Evolutionary conservation across 1,140 invertebrate species (phyloP), one percentile per base, ranked within the genome.

Genomic region (Papilio helenus): DNA sequence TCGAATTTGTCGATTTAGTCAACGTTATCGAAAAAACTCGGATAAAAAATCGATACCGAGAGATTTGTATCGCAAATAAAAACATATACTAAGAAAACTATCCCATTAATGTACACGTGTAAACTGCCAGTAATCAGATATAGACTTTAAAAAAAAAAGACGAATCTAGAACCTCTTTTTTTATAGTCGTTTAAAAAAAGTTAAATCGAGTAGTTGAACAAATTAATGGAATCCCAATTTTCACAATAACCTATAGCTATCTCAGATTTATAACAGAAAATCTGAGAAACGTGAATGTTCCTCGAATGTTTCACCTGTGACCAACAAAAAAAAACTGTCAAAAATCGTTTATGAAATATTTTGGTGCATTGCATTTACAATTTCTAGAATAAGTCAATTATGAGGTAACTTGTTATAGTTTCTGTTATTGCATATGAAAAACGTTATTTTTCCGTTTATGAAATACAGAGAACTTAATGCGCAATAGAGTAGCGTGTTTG

Each of bases 401-500:
- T 55, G 51, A 55, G n/a, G 58, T 61, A 61, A 61, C 10, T 16
- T 29, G 14, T 68, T 16, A 29, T 29, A 68, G 61, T 29, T 68
- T 65, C 23, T 29, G 14, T 65, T 61, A 61, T 61, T 23, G 26
- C 26, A 29, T 68, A 29, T 68, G 4, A 29, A 34, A 14, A 26
- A 16, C 3, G 12, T 8, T 34, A 14, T 16, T 29, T 61, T 61
- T 61, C 58, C 58, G 58, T 61, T 29, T 68, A 68, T 68, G 61
- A 68, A 68, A 68, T 68, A 68, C 61, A 29, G 23, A 68, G 61
- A 29, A 68, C 61, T 29, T 29, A 29, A 61, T 61, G 61, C 26
- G 61, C 61, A 68, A 26, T 61, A 61, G 58, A 61, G 26, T 68
- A 7, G 61, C 61, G 61, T 68, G 61, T 68, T 68, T 68, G 61